A percentile compares a stretch with the other conserved stretches of the same genome.
Conservation (phyloP, 2,888 invertebrate species). For the Micropterix aruncella region DNA sequence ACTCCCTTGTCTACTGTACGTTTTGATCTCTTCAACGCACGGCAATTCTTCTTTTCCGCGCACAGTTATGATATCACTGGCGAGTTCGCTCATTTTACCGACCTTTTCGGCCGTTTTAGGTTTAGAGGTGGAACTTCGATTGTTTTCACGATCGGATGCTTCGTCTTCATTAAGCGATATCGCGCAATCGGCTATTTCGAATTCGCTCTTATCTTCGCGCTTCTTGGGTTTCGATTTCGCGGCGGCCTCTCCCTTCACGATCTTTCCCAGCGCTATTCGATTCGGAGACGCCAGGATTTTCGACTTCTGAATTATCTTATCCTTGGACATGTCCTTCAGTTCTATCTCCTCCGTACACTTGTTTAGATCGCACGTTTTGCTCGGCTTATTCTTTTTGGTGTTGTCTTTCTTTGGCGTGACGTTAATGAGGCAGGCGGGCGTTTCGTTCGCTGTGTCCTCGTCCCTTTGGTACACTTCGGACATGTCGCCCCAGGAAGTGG, state of each 20-base stretch:
- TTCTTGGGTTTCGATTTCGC: slow-evolving; percentile 13
- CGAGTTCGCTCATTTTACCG: slow-evolving; percentile 29
- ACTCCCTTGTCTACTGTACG: slow-evolving; percentile 15
- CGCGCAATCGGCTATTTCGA: slow-evolving; percentile 42
- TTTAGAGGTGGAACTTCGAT: slow-evolving; percentile 15
- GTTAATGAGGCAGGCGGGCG: slow-evolving; percentile 37
- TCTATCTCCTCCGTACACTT: not conserved
- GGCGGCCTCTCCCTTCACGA: slow-evolving; percentile 4
- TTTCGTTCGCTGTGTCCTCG: slow-evolving; percentile 16
- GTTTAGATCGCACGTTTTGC: slow-evolving; percentile 15
- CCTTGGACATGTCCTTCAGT: not conserved
- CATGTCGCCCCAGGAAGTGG: slow-evolving; percentile 26
- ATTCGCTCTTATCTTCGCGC: slow-evolving; percentile 22
- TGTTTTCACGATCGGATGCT: slow-evolving; percentile 12
- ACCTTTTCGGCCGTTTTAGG: slow-evolving; percentile 24
- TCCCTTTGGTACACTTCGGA: slow-evolving; percentile 44
- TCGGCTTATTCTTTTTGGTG: slow-evolving; percentile 18
- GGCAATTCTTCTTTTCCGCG: slow-evolving; percentile 62
- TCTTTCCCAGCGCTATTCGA: slow-evolving; percentile 9
- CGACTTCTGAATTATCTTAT: too few species aligned
- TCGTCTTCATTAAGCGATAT: slow-evolving; percentile 23
- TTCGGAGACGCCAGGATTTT: slow-evolving; percentile 15
- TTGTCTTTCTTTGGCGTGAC: slow-evolving; percentile 24
- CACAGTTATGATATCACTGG: slow-evolving; percentile 35
- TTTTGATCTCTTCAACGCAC: slow-evolving; percentile 26